Conservation (phyloP, 2,888 invertebrate genomes). For the Cephus rjabovi region DNA sequence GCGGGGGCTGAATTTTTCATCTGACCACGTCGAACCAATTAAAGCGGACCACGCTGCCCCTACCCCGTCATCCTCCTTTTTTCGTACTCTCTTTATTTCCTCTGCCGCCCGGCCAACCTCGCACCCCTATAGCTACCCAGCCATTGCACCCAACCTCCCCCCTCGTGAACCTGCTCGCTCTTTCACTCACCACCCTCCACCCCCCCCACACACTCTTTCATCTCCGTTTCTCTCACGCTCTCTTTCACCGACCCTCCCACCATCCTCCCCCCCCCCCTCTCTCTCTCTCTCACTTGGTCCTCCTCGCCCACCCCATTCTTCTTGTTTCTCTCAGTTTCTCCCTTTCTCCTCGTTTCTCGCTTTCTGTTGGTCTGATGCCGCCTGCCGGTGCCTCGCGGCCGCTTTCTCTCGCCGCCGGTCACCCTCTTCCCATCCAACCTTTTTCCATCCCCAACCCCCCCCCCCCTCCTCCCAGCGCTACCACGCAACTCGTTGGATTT, state of each 20-base stretch:
- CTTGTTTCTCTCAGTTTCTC: slow-evolving; percentile 44
- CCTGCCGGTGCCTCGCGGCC: slow-evolving; percentile 1
- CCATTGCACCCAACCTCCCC: slow-evolving; percentile 9
- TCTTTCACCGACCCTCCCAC: background rate
- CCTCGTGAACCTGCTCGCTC: slow-evolving; percentile 14
- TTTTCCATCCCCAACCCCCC: slow-evolving; percentile 12
- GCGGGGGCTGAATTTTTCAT: slow-evolving; percentile 61
- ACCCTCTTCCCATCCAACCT: slow-evolving; percentile 22
- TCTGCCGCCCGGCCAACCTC: slow-evolving; percentile 9
- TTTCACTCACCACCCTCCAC: slow-evolving; percentile 12
- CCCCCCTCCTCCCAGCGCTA: slow-evolving; percentile 18
- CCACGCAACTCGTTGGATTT: slow-evolving; percentile 58
- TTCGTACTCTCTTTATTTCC: slow-evolving; percentile 22
- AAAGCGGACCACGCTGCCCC: slow-evolving; percentile 60
- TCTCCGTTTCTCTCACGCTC: slow-evolving; percentile 7
- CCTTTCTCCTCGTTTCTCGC: slow-evolving; percentile 38
- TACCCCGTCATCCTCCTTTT: slow-evolving; percentile 26
- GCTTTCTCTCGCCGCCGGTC: slow-evolving; percentile 21
- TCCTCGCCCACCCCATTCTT: slow-evolving; percentile 37
- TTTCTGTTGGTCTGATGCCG: too few relatives aligned
- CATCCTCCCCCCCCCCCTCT: slow-evolving; percentile 2
- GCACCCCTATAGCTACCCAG: background rate
- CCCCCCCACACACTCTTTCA: slow-evolving; percentile 20
- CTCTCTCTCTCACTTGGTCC: slow-evolving; percentile 22
- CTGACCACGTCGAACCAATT: slow-evolving; percentile 65